phyloP scores from a whole-genome alignment of 1,140 invertebrate genomes.

The Lasioglossum albipes region DNA sequence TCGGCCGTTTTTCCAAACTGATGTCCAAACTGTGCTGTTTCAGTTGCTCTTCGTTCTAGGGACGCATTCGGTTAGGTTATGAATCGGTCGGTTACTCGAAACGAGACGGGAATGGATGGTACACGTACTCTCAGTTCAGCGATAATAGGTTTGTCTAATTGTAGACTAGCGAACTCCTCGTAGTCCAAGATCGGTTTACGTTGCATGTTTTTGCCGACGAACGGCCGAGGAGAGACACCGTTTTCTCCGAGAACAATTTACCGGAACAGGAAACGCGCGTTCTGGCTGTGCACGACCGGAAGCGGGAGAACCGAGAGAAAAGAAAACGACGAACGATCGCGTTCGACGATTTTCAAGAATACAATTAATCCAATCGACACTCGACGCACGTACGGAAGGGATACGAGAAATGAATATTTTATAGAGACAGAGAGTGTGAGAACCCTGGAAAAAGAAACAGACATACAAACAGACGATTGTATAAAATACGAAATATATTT shows the following conservation, averaged over 20 bases:
- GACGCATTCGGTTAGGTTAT: conserved; percentile 33
- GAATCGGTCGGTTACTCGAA: conserved; percentile 12
- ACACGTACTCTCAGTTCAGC: conserved; percentile 56
- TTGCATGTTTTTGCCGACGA: neutral
- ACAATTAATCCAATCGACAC: neutral
- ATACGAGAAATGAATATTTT: neutral
- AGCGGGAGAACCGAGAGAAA: neutral
- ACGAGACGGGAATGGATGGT: neutral
- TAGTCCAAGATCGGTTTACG: conserved; percentile 48
- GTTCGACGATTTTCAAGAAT: conserved; percentile 2
- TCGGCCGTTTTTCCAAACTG: conserved; percentile 62
- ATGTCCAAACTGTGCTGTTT: conserved; percentile 66
- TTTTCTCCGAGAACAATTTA: conserved; percentile 26
- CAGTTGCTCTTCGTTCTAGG: conserved; percentile 70
- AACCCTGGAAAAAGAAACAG: neutral
- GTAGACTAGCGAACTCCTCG: conserved; percentile 69
- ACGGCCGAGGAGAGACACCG: neutral
- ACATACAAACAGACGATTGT: conserved; percentile 34
- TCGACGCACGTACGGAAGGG: neutral
- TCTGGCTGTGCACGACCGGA: neutral
- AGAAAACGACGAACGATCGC: conserved; percentile 7
- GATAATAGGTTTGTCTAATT: conserved; percentile 66
- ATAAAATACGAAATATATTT: conserved; percentile 79
- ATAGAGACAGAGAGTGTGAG: neutral
- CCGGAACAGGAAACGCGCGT: conserved; percentile 19